These are phyloP conservation scores for Callocephalon fimbriatum DNA, from an alignment of 2,113 vertebrate species.

Conservation along the genomic window DNA sequence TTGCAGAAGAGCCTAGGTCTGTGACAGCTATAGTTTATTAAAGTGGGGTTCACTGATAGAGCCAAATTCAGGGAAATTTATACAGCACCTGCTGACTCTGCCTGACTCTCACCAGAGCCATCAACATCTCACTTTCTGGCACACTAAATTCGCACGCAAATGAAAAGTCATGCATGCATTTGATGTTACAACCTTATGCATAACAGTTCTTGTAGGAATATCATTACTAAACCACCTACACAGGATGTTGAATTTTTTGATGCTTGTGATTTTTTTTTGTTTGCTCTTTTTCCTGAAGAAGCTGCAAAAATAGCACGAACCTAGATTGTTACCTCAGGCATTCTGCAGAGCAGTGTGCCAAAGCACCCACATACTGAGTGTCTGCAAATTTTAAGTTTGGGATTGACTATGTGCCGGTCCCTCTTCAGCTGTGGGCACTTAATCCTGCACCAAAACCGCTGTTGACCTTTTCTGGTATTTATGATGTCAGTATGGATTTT, in stretches of 20 bases:
- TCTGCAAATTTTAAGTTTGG: slow-evolving; percentile 31
- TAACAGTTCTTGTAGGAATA: neutral
- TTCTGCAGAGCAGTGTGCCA: slow-evolving; percentile 41
- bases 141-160: neutral
- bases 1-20: neutral
- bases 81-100: slow-evolving; percentile 11
- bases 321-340: neutral
- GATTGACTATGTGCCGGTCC: slow-evolving; percentile 53
- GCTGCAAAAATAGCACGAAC: neutral
- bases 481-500: slow-evolving; percentile 64
- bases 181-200: neutral
- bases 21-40: neutral
- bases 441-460: slow-evolving; percentile 4
- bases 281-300: neutral
- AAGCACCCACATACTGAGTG: neutral
- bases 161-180: neutral
- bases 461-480: slow-evolving; percentile 81
- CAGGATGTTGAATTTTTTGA: neutral
- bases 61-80: slow-evolving; percentile 31
- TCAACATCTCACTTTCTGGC: slow-evolving; percentile 10
- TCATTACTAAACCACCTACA: neutral
- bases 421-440: slow-evolving; percentile 12
- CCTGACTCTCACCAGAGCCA: neutral
- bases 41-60: neutral
- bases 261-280: neutral